Base-by-base conservation (phyloP, 1,140 invertebrate species). In the Drosophila truncata region DNA sequence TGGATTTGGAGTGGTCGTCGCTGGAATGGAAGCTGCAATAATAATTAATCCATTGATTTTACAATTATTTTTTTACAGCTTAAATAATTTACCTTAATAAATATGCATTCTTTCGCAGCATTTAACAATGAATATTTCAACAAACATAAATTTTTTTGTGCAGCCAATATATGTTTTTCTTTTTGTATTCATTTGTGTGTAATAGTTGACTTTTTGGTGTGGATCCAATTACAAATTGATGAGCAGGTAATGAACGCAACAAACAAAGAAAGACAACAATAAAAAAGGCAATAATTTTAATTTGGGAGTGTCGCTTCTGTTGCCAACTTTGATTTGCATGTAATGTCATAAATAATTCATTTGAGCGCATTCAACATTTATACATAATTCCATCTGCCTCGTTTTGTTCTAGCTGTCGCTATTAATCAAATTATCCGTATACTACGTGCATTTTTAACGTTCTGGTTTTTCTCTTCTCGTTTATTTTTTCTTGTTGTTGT, bases 31-130 rank as follows among this genome's bases (percentile, higher is more conserved):
- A 49, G 61, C 63, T 47, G 42, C 47, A 57, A 82, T 62, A 41
- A 78, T 84, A 85, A 88, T 88, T 81, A 90, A 81, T 90, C 73
- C 76, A 88, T 88, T 75, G 80, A 88, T 78, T 84, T 84, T 80
- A 8, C 31, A 35, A 49, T 31, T 31, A 11, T 11, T 11, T 69
- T 42, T 80, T 83, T 88, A n/a, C 84, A 90, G 85, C 65, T 58
- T 87, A 47, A 88, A 87, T 87, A 83, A 87, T 87, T 76, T 25
- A 83, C 66, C 71, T 64, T 35, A 46, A 87, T 58, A 55, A 82
- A 71, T 69, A 55, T 55, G 20, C 35, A 71, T 83, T 76, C 71
- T 65, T 50, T 57, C 29, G 37, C 72, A 67, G 77, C 72, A 84
- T 80, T 77, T 72, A 59, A 72, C 64, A 80, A 80, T 77, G 66